Evolutionary conservation across 2,888 invertebrate genomes (phyloP).

Genomic region (Ectemnius cavifrons): DNA sequence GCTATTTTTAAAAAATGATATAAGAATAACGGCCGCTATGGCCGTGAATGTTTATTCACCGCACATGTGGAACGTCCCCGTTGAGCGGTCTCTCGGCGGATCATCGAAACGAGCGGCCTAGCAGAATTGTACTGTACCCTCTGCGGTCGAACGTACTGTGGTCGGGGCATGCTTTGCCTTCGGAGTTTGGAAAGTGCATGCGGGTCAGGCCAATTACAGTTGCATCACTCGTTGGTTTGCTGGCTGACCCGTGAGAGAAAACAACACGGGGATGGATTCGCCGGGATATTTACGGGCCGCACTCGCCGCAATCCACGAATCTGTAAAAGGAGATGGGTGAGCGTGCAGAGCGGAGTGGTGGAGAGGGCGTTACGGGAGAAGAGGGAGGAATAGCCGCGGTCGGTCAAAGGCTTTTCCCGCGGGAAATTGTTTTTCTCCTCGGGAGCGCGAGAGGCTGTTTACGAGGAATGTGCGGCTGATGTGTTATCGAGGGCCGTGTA

Average conservation of each 20-base stretch:
- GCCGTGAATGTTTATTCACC: background rate
- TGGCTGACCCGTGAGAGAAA: slow-evolving; percentile 2
- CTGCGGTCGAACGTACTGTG: slow-evolving; percentile 19
- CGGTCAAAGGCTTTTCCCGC: slow-evolving; percentile 12
- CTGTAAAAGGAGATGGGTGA: background rate
- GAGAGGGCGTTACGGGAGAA: background rate
- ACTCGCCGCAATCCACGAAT: background rate
- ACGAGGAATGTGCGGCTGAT: slow-evolving; percentile 17
- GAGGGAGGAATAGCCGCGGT: too few species aligned
- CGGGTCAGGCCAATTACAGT: slow-evolving; percentile 7
- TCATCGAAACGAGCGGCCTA: background rate
- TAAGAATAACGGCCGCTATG: background rate
- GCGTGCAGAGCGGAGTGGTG: background rate
- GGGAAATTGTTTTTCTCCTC: slow-evolving; percentile 19
- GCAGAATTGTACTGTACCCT: slow-evolving; percentile 14
- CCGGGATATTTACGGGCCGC: slow-evolving; percentile 2
- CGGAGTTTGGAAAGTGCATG: slow-evolving; percentile 1
- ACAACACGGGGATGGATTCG: background rate
- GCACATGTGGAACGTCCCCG: background rate
- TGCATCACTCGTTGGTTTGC: slow-evolving; percentile 4
- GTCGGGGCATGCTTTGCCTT: background rate
- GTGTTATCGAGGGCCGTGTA: slow-evolving; percentile 13
- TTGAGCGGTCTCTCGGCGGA: slow-evolving; percentile 12
- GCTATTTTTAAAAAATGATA: slow-evolving; percentile 3
- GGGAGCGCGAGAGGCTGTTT: slow-evolving; percentile 19